Evolutionary conservation across 2,888 invertebrate genomes (phyloP).

Genomic region (Hypena proboscidalis): DNA sequence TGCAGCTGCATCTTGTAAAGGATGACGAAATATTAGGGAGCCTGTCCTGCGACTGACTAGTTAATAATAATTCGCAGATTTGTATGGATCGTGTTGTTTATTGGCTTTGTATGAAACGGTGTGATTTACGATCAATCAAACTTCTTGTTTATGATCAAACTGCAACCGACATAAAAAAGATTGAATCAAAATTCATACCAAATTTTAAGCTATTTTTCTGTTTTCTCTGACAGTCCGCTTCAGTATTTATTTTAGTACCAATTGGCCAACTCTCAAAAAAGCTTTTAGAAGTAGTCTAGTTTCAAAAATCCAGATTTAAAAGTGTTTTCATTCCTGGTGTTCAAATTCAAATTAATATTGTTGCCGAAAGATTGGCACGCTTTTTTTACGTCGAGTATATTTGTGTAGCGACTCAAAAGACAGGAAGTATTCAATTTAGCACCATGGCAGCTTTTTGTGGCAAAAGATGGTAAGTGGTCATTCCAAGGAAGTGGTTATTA

Average conservation of each 20-base stretch:
- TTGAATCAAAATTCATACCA: too few relatives aligned
- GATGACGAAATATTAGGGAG: constrained; percentile 58
- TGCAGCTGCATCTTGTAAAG: constrained; percentile 32
- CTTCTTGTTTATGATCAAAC: constrained; percentile 1
- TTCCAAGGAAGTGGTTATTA: constrained; percentile 24
- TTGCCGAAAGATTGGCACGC: constrained; percentile 9
- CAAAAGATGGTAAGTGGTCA: constrained; percentile 21
- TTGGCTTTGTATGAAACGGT: constrained; percentile 7
- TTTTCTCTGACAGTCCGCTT: too few relatives aligned
- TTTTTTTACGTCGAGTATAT: constrained; percentile 7
- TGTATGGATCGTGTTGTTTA: constrained; percentile 4
- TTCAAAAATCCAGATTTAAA: too few relatives aligned
- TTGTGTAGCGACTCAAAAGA: constrained; percentile 12
- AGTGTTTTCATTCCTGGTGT: too few relatives aligned
- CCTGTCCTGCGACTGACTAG: constrained; percentile 41
- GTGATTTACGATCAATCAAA: constrained; percentile 6
- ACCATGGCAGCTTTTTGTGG: constrained; percentile 21
- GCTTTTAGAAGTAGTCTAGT: too few relatives aligned
- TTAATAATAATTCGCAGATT: constrained; percentile 26
- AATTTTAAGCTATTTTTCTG: too few relatives aligned
- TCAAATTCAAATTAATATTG: constrained; percentile 7
- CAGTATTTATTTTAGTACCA: too few relatives aligned
- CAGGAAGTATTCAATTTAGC: constrained; percentile 30
- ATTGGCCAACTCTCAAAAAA: too few relatives aligned
- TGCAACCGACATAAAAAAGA: constrained; percentile 2